Evolutionary conservation across 2,113 vertebrate species (phyloP).

Genomic region (Ginglymostoma cirratum): DNA sequence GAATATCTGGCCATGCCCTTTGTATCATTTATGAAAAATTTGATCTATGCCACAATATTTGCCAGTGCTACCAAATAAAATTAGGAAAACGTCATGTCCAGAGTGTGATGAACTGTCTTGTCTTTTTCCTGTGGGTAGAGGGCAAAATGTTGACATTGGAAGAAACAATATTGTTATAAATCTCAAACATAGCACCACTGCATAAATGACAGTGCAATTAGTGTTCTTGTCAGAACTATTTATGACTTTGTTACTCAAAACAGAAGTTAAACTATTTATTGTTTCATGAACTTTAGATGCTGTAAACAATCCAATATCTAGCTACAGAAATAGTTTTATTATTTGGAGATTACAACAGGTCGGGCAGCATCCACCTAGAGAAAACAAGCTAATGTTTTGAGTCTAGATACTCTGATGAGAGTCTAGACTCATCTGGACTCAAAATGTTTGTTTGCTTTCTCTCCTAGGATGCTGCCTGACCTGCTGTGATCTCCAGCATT

Average conservation of each 20-base stretch:
- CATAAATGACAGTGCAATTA: neutral
- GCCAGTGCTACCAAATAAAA: neutral
- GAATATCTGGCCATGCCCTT: neutral
- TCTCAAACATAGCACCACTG: neutral
- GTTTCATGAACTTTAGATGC: neutral
- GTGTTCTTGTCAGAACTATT: neutral
- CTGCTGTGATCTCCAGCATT: too few relatives aligned
- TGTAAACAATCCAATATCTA: neutral
- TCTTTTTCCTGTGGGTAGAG: neutral
- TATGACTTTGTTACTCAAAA: neutral
- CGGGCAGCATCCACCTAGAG: too few relatives aligned
- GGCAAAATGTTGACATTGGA: neutral
- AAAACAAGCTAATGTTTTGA: too few relatives aligned
- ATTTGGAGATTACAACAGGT: neutral
- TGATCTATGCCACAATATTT: neutral
- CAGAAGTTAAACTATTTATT: neutral
- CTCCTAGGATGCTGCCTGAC: too few relatives aligned
- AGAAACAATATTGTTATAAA: neutral
- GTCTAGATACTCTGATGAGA: too few relatives aligned
- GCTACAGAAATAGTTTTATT: neutral
- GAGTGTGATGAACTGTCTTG: neutral
- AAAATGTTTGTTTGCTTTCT: too few relatives aligned
- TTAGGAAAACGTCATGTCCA: neutral
- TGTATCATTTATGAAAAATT: neutral
- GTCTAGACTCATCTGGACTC: too few relatives aligned